phyloP scores from a whole-genome alignment of 2,888 invertebrate species.

The Nebria salina region DNA sequence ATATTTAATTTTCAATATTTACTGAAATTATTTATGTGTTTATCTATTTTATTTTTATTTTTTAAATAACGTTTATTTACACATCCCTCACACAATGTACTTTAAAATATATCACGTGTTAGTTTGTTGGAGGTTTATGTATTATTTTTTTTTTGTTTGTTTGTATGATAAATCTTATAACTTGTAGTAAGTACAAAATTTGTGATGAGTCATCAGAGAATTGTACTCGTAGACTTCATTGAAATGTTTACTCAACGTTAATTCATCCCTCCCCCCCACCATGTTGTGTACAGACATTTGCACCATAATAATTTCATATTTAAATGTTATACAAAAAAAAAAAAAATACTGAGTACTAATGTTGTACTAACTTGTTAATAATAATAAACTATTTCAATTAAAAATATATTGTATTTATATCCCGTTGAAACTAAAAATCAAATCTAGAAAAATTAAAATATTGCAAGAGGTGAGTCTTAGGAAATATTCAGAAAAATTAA shows the following conservation, averaged over 20 bases:
- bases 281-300: constrained; percentile 47
- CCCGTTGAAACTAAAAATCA: too few species aligned
- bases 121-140: constrained; percentile 39
- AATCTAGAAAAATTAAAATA: too few species aligned
- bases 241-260: constrained; percentile 27
- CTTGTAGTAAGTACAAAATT: constrained; percentile 45
- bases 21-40: constrained; percentile 24
- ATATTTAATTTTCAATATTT: constrained; percentile 28
- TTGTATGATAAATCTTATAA: constrained; percentile 19
- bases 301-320: constrained; percentile 34
- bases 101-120: constrained; percentile 20
- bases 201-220: constrained; percentile 33
- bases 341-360: constrained; percentile 26
- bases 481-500: too few species aligned
- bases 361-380: constrained; percentile 38
- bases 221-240: constrained; percentile 34
- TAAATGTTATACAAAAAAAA: constrained; percentile 20
- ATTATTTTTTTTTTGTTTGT: constrained; percentile 20
- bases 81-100: constrained; percentile 16
- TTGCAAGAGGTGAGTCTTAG: too few species aligned
- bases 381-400: constrained; percentile 38
- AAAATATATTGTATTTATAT: not conserved
- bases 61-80: constrained; percentile 9
- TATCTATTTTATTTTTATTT: not conserved
- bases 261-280: constrained; percentile 30